These are phyloP conservation scores for Ceyx melanurus DNA, from an alignment of 2,113 vertebrate species.

Conservation along the genomic window DNA sequence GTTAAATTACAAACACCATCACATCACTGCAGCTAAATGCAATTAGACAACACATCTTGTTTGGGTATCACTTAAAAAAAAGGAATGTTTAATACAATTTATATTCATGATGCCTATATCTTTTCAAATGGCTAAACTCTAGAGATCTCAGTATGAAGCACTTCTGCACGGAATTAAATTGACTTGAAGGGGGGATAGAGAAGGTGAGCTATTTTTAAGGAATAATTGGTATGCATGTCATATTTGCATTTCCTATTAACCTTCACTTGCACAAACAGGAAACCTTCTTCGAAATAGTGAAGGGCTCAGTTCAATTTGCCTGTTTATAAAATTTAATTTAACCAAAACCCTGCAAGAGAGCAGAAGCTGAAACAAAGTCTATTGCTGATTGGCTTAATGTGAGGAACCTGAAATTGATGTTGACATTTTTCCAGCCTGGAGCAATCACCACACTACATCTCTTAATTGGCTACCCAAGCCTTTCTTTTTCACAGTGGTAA, in stretches of 20 bases:
- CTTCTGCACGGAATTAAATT: background rate
- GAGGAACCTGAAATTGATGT: slow-evolving; percentile 3
- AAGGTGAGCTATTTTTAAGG: background rate
- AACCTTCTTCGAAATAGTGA: background rate
- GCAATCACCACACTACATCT: background rate
- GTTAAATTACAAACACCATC: slow-evolving; percentile 5
- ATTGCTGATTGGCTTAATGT: background rate
- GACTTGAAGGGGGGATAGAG: background rate
- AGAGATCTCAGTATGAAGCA: background rate
- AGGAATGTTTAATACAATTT: background rate
- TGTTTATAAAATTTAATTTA: slow-evolving; percentile 49
- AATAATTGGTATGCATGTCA: background rate
- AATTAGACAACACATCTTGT: background rate
- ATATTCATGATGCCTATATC: background rate
- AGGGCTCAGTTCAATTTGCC: background rate
- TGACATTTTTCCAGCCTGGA: slow-evolving; percentile 10
- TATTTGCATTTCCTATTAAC: slow-evolving; percentile 35
- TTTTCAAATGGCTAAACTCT: background rate
- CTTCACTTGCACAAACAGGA: background rate
- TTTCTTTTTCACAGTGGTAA: background rate
- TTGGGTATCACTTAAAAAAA: background rate
- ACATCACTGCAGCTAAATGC: background rate
- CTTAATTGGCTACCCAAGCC: slow-evolving; percentile 1
- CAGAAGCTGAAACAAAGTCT: background rate
- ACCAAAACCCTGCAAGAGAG: background rate